These are phyloP conservation scores for Leptatherina wallacei DNA, from an alignment of 2,797 vertebrate genomes.

Conservation along the genomic window DNA sequence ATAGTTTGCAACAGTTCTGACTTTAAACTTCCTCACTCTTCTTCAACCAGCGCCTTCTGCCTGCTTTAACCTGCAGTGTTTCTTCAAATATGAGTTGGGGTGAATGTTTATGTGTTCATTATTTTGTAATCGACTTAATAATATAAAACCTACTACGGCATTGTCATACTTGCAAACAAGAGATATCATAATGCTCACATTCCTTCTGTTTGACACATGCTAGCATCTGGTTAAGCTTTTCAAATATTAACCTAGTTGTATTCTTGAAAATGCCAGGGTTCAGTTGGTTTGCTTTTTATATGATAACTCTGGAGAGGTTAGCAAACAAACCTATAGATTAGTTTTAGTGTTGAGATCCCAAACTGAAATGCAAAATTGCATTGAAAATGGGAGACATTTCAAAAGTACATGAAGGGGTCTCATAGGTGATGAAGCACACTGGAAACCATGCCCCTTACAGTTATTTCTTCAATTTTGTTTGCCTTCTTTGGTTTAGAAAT, in stretches of 20 bases:
- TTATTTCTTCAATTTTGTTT: too few species aligned
- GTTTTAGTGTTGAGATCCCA: not conserved
- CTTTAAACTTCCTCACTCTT: not conserved
- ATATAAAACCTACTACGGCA: conserved; percentile 7
- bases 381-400: too few species aligned
- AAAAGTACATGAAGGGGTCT: too few species aligned
- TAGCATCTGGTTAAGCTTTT: conserved; percentile 7
- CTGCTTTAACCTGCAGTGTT: not conserved
- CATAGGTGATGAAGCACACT: too few species aligned
- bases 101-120: not conserved
- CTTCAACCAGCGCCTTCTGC: conserved; percentile 10
- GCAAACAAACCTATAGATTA: not conserved
- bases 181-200: not conserved
- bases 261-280: not conserved
- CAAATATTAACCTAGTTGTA: not conserved
- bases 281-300: not conserved
- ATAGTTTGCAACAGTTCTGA: not conserved
- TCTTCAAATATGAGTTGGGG: not conserved
- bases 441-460: too few species aligned
- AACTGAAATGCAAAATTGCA: too few species aligned
- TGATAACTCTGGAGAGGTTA: not conserved
- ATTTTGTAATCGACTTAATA: conserved; percentile 8
- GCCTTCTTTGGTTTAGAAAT: too few species aligned
- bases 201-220: not conserved
- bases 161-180: conserved; percentile 10